phyloP scores from a whole-genome alignment of 2,113 vertebrate genomes.

The Chitala chitala region DNA sequence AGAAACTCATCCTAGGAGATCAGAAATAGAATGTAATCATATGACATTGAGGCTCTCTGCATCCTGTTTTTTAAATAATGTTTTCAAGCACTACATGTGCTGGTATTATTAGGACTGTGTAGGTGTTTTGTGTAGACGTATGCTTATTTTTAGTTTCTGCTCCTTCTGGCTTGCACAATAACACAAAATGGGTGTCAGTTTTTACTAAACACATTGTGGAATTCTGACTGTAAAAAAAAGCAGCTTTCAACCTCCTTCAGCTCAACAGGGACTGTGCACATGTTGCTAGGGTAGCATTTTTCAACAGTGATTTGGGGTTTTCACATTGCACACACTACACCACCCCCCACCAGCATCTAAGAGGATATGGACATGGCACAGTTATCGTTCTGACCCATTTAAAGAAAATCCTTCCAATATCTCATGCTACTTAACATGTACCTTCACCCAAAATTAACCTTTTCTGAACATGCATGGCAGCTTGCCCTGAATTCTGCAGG shows the following conservation, averaged over 20 bases:
- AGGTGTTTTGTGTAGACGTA: neutral
- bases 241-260: no score
- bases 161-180: no score
- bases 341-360: neutral
- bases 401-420: conserved; percentile 33
- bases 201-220: no score
- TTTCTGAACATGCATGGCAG: conserved; percentile 23
- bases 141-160: no score
- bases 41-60: neutral
- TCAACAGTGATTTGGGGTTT: neutral
- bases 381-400: conserved; percentile 40
- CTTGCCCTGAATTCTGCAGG: conserved; percentile 18
- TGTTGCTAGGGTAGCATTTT: neutral
- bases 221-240: no score
- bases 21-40: neutral
- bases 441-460: conserved; percentile 45
- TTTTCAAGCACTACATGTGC: no score
- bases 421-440: conserved; percentile 34
- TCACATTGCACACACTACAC: neutral
- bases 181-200: no score
- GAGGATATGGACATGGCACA: conserved; percentile 27
- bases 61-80: neutral
- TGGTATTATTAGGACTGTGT: neutral
- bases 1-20: neutral
- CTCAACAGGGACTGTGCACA: no score